A percentile compares a stretch with the other conserved stretches of the same genome.
These are phyloP conservation scores for Oligia latruncula DNA, from an alignment of 2,888 invertebrate genomes.

Conservation along the genomic window DNA sequence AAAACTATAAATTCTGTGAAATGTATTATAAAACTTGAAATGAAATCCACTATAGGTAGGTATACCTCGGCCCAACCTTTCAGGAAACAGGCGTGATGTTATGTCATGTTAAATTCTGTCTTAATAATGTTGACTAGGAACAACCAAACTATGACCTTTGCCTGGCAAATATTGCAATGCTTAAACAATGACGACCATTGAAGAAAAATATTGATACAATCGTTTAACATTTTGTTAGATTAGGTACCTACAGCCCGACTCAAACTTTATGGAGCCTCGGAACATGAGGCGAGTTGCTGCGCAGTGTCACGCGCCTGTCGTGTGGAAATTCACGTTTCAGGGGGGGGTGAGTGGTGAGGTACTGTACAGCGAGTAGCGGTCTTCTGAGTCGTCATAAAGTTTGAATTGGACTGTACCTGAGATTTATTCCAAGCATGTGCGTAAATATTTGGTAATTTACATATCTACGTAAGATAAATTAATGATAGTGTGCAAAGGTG, in stretches of 20 bases:
- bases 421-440: conserved; percentile 4
- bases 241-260: neutral
- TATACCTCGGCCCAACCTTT: neutral
- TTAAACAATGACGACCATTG: conserved; percentile 24
- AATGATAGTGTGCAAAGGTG: conserved; percentile 8
- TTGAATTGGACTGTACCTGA: neutral
- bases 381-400: neutral
- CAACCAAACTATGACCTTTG: conserved; percentile 30
- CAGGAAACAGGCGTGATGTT: neutral
- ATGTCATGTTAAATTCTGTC: neutral
- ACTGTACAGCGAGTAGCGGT: neutral
- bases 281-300: neutral
- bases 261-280: neutral
- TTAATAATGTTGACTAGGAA: neutral
- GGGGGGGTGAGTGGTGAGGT: neutral
- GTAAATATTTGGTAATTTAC: conserved; percentile 15
- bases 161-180: conserved; percentile 23
- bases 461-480: conserved; percentile 18
- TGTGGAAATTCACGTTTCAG: neutral
- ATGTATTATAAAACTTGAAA: neutral
- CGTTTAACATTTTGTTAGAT: conserved; percentile 13
- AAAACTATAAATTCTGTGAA: neutral
- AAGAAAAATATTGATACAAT: conserved; percentile 23
- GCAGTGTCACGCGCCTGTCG: neutral
- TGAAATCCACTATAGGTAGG: neutral